phyloP scores from a whole-genome alignment of 35 echinoderm and acorn worm species.

The Chiridota heheva region DNA sequence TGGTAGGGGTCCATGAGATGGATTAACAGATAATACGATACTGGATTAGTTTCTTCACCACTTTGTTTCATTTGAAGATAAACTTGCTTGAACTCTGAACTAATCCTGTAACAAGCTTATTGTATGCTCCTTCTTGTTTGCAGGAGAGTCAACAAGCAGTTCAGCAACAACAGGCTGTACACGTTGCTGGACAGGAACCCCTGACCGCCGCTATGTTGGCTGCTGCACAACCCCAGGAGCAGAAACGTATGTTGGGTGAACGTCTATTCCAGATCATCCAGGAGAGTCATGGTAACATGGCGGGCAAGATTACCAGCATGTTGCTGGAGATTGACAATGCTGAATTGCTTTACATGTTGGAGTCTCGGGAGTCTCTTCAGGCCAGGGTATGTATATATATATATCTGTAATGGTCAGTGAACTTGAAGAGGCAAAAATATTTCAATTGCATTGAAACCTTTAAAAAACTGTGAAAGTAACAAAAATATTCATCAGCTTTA shows the following conservation, averaged over 20 bases:
- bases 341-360: constrained; percentile 94
- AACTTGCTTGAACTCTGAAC: too few species aligned
- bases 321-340: constrained; percentile 88
- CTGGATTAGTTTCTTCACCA: too few species aligned
- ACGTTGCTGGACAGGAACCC: constrained; percentile 84
- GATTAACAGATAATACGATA: too few species aligned
- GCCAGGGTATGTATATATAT: constrained; percentile 68
- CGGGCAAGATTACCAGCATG: constrained; percentile 90
- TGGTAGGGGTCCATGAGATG: too few species aligned
- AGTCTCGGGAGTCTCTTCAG: constrained; percentile 56
- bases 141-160: background rate
- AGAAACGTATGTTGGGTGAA: constrained; percentile 98
- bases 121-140: background rate
- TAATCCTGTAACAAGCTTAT: too few species aligned
- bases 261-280: constrained; percentile 89
- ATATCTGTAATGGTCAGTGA: too few species aligned
- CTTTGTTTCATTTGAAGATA: too few species aligned
- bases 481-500: too few species aligned
- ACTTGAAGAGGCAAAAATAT: too few species aligned
- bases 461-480: too few species aligned
- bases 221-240: constrained; percentile 70
- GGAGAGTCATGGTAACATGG: constrained; percentile 72
- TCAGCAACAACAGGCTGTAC: constrained; percentile 57
- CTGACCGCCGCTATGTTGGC: constrained; percentile 86
- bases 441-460: too few species aligned